Conservation (phyloP, 2,888 invertebrate genomes). For the Lithophane leautieri region DNA sequence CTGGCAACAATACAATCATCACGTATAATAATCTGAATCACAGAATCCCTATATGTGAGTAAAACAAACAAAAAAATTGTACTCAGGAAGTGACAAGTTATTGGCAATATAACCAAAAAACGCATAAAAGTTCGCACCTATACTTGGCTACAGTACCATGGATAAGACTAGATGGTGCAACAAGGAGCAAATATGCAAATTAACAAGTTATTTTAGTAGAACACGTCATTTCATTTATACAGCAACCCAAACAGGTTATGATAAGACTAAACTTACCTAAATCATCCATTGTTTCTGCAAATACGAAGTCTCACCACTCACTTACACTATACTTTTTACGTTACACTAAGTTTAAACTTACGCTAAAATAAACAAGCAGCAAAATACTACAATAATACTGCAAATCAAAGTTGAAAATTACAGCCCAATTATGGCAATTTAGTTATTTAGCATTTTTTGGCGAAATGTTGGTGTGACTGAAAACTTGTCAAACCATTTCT, state of each 20-base stretch:
- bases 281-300: slow-evolving; percentile 84
- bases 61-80: slow-evolving; percentile 43
- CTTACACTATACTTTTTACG: slow-evolving; percentile 52
- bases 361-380: slow-evolving; percentile 56
- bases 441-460: slow-evolving; percentile 71
- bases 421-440: slow-evolving; percentile 78
- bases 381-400: slow-evolving; percentile 73
- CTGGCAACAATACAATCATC: slow-evolving; percentile 8
- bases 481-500: slow-evolving; percentile 63
- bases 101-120: background rate
- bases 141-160: slow-evolving; percentile 23
- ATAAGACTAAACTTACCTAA: slow-evolving; percentile 87
- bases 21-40: slow-evolving; percentile 15
- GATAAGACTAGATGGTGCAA: slow-evolving; percentile 47
- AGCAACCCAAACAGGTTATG: slow-evolving; percentile 86
- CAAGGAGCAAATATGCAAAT: slow-evolving; percentile 68
- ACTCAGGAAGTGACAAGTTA: slow-evolving; percentile 22
- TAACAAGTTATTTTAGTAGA: slow-evolving; percentile 77
- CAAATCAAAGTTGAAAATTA: slow-evolving; percentile 75
- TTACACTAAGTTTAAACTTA: slow-evolving; percentile 64
- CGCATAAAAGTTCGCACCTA: slow-evolving; percentile 17
- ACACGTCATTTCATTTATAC: slow-evolving; percentile 82
- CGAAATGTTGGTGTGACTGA: slow-evolving; percentile 67
- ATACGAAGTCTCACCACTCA: slow-evolving; percentile 55
- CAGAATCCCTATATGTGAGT: slow-evolving; percentile 23